Conservation (phyloP, 1,140 invertebrate genomes). For the Yoshiicerus persimilis region DNA sequence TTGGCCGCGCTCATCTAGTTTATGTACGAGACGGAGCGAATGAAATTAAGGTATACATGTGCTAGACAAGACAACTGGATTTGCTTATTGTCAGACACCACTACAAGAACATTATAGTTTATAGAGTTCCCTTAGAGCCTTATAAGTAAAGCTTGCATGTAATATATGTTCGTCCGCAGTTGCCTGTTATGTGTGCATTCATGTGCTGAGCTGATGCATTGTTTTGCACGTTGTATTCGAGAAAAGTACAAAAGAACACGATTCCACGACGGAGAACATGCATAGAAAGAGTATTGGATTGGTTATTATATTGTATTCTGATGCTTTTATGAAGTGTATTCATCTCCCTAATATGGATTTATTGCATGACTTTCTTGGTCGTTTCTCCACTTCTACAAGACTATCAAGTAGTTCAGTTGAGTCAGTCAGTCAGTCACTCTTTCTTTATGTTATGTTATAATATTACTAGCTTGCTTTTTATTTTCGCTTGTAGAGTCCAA, state of each 20-base stretch:
- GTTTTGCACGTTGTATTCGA: not conserved
- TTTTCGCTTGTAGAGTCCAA: not conserved
- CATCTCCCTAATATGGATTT: constrained; percentile 4
- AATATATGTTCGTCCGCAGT: not conserved
- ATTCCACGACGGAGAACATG: not conserved
- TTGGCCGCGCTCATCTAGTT: not conserved
- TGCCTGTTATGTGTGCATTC: not conserved
- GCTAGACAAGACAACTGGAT: not conserved
- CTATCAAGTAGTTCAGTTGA: not conserved
- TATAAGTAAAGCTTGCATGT: not conserved
- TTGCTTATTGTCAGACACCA: not conserved
- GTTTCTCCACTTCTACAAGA: not conserved
- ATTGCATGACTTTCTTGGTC: constrained; percentile 6
- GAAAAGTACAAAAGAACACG: not conserved
- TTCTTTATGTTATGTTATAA: not conserved
- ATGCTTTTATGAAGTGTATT: constrained; percentile 15
- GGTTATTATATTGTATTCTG: not conserved
- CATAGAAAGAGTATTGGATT: not conserved
- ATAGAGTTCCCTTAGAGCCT: not conserved
- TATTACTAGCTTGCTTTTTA: not conserved
- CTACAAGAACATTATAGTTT: not conserved
- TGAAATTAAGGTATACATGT: not conserved
- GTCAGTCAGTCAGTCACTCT: not conserved
- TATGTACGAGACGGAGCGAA: not conserved
- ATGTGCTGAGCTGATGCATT: not conserved